Conservation (phyloP, 2,113 vertebrate species). For the Mesitornis unicolor region DNA sequence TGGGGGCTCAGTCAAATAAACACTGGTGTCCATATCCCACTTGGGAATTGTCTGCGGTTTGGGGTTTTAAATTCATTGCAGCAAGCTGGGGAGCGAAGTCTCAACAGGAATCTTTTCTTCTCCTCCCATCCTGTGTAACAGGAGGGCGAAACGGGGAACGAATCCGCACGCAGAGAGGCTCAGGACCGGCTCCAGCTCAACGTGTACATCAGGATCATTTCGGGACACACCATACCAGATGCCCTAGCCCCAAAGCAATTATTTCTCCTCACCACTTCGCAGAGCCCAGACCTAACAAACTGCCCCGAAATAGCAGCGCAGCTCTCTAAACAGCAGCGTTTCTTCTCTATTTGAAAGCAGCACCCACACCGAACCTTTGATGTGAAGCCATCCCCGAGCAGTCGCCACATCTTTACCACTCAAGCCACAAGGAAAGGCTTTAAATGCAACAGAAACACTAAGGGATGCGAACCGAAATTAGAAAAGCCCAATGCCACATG, state of each 20-base stretch:
- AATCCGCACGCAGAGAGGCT: neutral
- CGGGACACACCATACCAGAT: conserved; percentile 23
- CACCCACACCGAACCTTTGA: conserved; percentile 27
- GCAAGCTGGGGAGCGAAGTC: neutral
- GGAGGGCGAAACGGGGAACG: neutral
- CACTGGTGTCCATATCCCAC: neutral
- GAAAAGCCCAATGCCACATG: neutral
- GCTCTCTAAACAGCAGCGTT: conserved; percentile 14
- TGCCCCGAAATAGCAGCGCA: conserved; percentile 28
- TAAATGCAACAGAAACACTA: neutral
- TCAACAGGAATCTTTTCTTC: neutral
- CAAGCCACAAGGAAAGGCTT: conserved; percentile 33
- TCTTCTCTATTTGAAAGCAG: conserved; percentile 10
- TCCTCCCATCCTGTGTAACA: neutral
- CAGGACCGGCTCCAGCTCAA: neutral
- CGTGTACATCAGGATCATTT: conserved; percentile 26
- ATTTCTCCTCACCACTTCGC: conserved; percentile 22
- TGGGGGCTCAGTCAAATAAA: conserved; percentile 50
- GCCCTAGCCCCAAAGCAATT: conserved; percentile 5
- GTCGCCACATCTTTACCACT: conserved; percentile 40
- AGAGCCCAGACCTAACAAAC: conserved; percentile 37
- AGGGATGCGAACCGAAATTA: neutral
- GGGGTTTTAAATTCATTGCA: conserved; percentile 28
- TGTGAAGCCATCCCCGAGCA: neutral
- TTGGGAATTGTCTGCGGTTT: conserved; percentile 43